A percentile compares a stretch with the other conserved stretches of the same genome.
Conservation (phyloP, 2,888 invertebrate species). For the Pegoplata infirma region DNA sequence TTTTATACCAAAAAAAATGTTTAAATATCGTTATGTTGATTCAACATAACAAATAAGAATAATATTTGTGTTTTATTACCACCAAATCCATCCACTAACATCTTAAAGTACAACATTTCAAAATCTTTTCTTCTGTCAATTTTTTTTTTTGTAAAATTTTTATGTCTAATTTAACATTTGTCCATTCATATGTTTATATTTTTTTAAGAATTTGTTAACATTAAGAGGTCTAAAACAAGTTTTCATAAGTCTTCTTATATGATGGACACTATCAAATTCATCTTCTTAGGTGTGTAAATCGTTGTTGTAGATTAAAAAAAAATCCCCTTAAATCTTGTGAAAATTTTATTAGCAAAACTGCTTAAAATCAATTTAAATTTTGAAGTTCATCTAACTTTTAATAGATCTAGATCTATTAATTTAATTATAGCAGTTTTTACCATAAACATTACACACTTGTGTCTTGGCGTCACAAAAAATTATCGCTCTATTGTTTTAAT, state of each 20-base stretch:
- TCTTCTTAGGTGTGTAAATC: background rate
- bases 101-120: conserved; percentile 30
- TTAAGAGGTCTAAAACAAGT: background rate
- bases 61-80: conserved; percentile 8
- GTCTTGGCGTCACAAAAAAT: too few species aligned
- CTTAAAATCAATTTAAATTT: background rate
- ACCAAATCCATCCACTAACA: background rate
- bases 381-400: background rate
- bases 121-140: conserved; percentile 34
- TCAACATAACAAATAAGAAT: too few species aligned
- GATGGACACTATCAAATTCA: background rate
- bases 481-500: too few species aligned
- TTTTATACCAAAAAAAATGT: conserved; percentile 72
- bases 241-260: too few species aligned
- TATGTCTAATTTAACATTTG: conserved; percentile 33
- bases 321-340: background rate
- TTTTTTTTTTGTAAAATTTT: too few species aligned
- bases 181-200: background rate
- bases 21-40: conserved; percentile 48
- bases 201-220: background rate
- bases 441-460: too few species aligned
- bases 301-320: background rate
- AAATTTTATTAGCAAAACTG: background rate
- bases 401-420: background rate
- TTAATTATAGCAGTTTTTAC: too few species aligned